Conservation (phyloP, 2,888 invertebrate genomes). For the Allolobophora icterica region DNA sequence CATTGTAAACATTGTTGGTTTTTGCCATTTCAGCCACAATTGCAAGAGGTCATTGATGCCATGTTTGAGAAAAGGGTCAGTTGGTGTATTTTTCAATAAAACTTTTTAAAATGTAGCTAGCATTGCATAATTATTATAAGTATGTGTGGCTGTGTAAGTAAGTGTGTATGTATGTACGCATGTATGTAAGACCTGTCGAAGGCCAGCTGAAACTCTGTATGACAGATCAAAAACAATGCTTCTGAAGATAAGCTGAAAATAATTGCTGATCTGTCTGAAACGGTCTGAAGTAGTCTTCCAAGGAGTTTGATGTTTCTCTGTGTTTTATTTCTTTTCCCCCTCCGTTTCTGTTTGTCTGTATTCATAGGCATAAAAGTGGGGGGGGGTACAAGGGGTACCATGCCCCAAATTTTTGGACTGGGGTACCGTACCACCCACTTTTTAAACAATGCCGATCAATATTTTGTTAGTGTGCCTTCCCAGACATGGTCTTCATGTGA, state of each 20-base stretch:
- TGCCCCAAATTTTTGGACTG: too few species aligned
- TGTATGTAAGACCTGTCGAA: background rate
- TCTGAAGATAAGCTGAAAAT: background rate
- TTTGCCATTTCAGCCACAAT: constrained; percentile 55
- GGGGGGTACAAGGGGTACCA: too few species aligned
- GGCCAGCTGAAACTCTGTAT: background rate
- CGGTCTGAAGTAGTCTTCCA: background rate
- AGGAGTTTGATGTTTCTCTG: background rate
- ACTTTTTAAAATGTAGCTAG: background rate
- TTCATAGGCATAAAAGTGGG: too few species aligned
- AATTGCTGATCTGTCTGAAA: background rate
- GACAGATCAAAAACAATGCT: background rate
- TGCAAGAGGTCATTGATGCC: constrained; percentile 65
- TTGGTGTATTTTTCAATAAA: constrained; percentile 54
- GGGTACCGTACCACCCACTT: too few species aligned
- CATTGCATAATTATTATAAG: background rate
- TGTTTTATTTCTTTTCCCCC: too few species aligned
- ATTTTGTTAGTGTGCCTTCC: too few species aligned
- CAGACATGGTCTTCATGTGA: too few species aligned
- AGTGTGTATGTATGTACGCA: background rate
- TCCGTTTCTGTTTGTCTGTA: background rate
- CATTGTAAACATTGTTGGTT: background rate
- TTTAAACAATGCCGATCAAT: too few species aligned
- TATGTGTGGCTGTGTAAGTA: background rate
- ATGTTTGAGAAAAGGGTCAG: constrained; percentile 67